Evolutionary conservation across 1,140 invertebrate species (phyloP), one percentile per base, ranked within the genome.

Genomic region (Cydia pomonella): DNA sequence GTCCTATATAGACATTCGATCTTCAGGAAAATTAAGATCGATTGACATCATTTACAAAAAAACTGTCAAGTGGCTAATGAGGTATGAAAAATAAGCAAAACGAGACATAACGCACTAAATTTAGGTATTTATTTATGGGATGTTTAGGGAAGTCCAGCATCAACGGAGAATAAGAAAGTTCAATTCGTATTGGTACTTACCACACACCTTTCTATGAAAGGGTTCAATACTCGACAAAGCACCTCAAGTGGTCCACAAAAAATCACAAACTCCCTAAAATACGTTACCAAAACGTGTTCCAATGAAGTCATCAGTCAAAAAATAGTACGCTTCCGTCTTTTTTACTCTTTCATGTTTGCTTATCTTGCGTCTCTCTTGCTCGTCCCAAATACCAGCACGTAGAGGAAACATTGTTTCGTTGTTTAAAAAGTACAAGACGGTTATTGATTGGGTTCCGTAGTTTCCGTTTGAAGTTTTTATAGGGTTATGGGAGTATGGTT

Each of bases 331-430:
- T 23, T 59, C 53, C 21, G 0, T 59, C 53, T 10, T 23, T 0
- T 23, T 59, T 1, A 12, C 53, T 23, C 53, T 23, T 23, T 3
- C 41, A 59, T 12, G 0, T 59, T 21, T 23, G 7, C 53, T 10
- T 59, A 59, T 23, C 18, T 23, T 21, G 6, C 21, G 21, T 59
- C 53, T 59, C 53, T 21, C n/a, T 59, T n/a, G 0, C 47, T 18
- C 47, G 53, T 59, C 21, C 53, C 53, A 59, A 59, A 59, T 59
- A 59, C 53, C 53, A 12, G 0, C 53, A 59, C 53, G 53, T 59
- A 59, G 18, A 59, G 53, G 53, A 59, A 59, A 59, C 53, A 59
- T 59, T 59, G 53, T 59, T 59, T 59, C 53, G 53, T 59, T 59
- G 47, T 50, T 50, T 50, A 50, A 50, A 50, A 50, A 23, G 50